Evolutionary conservation across 2,888 invertebrate genomes (phyloP).

Genomic region (Drosophila rubida): DNA sequence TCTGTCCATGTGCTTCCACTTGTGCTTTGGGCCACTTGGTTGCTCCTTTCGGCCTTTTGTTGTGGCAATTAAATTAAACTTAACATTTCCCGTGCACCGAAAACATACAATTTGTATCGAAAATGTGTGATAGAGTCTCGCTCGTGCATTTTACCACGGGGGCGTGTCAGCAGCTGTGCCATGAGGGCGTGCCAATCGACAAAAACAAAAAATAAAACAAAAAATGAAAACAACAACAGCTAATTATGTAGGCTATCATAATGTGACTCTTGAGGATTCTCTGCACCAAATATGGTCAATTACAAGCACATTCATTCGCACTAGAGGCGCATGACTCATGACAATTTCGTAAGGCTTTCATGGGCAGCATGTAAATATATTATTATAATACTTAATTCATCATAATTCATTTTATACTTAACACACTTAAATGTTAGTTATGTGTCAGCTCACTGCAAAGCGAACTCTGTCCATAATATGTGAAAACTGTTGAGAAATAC

Average conservation of each 20-base stretch:
- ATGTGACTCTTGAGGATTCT: conserved; percentile 61
- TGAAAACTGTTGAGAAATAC: too few relatives aligned
- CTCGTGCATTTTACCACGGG: conserved; percentile 8
- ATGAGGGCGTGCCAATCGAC: conserved; percentile 32
- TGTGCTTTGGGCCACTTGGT: conserved; percentile 67
- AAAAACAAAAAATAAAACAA: background rate
- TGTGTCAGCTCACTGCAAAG: too few relatives aligned
- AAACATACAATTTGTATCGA: conserved; percentile 37
- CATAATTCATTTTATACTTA: too few relatives aligned
- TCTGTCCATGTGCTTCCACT: conserved; percentile 15
- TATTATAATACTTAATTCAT: background rate
- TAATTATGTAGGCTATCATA: conserved; percentile 63
- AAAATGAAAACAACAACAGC: conserved; percentile 34
- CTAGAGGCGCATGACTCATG: background rate
- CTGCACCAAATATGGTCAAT: conserved; percentile 36
- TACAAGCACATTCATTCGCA: conserved; percentile 17
- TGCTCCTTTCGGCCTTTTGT: conserved; percentile 70
- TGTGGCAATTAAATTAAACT: conserved; percentile 80
- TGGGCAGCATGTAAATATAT: conserved; percentile 4
- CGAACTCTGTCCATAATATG: too few relatives aligned
- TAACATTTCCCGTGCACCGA: conserved; percentile 61
- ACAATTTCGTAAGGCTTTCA: background rate
- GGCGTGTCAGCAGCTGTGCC: conserved; percentile 30
- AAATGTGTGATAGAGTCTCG: conserved; percentile 38
- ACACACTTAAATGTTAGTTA: too few relatives aligned